These are phyloP conservation scores for Caenorhabditis sp. DNA, from an alignment of 2,888 invertebrate genomes.

Conservation along the genomic window DNA sequence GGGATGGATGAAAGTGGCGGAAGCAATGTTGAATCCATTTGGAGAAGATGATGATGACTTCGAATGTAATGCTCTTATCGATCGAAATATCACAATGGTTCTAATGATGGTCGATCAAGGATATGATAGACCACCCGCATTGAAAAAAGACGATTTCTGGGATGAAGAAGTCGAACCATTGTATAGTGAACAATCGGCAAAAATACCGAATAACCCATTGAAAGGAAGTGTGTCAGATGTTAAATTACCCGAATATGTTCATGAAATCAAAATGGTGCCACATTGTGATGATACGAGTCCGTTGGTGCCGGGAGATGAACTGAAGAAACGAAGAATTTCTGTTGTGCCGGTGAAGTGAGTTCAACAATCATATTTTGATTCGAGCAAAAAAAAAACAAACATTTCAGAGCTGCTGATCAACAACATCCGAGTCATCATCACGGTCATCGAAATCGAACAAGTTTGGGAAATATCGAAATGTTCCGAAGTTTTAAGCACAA, in stretches of 20 bases:
- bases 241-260: slow-evolving; percentile 52
- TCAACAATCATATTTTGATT: neutral
- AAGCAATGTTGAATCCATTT: slow-evolving; percentile 61
- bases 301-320: slow-evolving; percentile 31
- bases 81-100: slow-evolving; percentile 64
- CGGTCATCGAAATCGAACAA: slow-evolving; percentile 34
- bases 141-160: slow-evolving; percentile 67
- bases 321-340: slow-evolving; percentile 38
- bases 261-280: slow-evolving; percentile 57
- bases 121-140: slow-evolving; percentile 62
- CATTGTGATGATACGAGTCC: slow-evolving; percentile 43
- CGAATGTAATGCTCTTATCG: slow-evolving; percentile 59
- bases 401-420: slow-evolving; percentile 34
- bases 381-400: neutral
- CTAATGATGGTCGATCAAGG: slow-evolving; percentile 67
- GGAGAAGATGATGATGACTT: slow-evolving; percentile 62
- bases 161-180: slow-evolving; percentile 59
- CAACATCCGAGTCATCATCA: slow-evolving; percentile 31
- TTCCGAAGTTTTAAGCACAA: slow-evolving; percentile 51
- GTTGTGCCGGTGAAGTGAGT: slow-evolving; percentile 52
- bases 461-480: slow-evolving; percentile 50
- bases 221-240: slow-evolving; percentile 51
- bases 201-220: slow-evolving; percentile 45
- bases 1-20: slow-evolving; percentile 69
- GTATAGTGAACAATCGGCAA: slow-evolving; percentile 53